Conservation (phyloP, 2,888 invertebrate genomes). For the Diarsia dahlii region DNA sequence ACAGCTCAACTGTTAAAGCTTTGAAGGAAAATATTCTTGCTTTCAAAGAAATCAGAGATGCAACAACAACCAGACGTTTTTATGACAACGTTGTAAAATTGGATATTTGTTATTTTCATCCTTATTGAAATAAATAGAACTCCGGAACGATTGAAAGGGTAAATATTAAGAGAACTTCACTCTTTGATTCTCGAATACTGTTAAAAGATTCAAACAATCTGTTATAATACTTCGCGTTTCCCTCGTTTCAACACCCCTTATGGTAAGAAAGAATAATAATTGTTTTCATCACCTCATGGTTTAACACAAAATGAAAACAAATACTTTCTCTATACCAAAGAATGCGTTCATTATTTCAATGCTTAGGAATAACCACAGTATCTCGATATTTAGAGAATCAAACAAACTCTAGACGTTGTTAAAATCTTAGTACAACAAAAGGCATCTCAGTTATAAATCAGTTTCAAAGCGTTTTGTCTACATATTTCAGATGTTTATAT, state of each 20-base stretch:
- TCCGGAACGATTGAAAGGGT: no score
- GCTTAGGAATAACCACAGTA: not conserved
- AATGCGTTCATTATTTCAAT: slow-evolving; percentile 1
- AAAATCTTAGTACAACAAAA: slow-evolving; percentile 37
- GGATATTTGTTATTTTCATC: not conserved
- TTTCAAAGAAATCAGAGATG: not conserved
- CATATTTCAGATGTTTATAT: slow-evolving; percentile 47
- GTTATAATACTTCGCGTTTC: slow-evolving; percentile 1
- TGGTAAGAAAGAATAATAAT: slow-evolving; percentile 7
- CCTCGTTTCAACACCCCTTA: not conserved
- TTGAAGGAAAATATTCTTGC: not conserved
- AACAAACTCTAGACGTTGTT: slow-evolving; percentile 22
- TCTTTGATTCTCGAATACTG: slow-evolving; percentile 21
- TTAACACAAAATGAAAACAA: slow-evolving; percentile 41
- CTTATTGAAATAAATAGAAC: slow-evolving; percentile 2
- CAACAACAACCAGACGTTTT: not conserved
- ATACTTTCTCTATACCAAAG: slow-evolving; percentile 13
- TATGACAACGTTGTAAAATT: not conserved
- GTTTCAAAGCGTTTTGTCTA: slow-evolving; percentile 32
- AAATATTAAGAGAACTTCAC: not conserved
- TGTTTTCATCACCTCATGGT: slow-evolving; percentile 13
- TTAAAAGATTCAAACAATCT: slow-evolving; percentile 30
- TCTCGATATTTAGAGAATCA: slow-evolving; percentile 24
- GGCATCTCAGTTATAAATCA: slow-evolving; percentile 47
- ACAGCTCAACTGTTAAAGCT: not conserved